Conservation (phyloP, 2,797 vertebrate genomes). For the Coracias cyanogaster region DNA sequence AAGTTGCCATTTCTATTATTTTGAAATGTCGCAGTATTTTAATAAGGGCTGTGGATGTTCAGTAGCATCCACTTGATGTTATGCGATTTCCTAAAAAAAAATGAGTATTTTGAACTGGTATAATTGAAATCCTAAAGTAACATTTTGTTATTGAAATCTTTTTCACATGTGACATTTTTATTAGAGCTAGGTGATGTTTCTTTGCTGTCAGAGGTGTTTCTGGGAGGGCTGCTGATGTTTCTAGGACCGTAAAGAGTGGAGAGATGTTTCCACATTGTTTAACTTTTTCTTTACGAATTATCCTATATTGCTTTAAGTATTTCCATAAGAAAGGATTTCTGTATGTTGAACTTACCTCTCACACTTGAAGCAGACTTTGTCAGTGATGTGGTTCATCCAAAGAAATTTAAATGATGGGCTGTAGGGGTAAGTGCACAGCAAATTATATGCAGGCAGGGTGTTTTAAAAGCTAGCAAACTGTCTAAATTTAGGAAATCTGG, state of each 20-base stretch:
- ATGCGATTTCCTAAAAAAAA: neutral
- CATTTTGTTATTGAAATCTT: neutral
- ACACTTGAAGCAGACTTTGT: neutral
- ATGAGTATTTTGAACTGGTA: neutral
- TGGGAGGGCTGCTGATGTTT: neutral
- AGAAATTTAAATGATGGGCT: neutral
- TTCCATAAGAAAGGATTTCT: neutral
- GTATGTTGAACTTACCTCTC: neutral
- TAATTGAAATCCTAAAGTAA: neutral
- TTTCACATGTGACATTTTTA: neutral
- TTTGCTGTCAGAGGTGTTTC: neutral
- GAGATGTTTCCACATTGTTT: neutral
- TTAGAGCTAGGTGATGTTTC: neutral
- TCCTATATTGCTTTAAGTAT: neutral
- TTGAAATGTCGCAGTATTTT: neutral
- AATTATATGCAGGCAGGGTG: neutral
- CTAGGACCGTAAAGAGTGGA: neutral
- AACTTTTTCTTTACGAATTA: neutral
- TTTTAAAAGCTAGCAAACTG: neutral
- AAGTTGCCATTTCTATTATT: neutral
- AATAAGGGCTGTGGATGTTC: neutral
- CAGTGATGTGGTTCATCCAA: neutral
- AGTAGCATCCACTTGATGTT: neutral
- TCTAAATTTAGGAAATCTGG: neutral
- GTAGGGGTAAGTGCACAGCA: neutral